Evolutionary conservation across 2,113 vertebrate species (phyloP).

Genomic region (Etheostoma cragini): DNA sequence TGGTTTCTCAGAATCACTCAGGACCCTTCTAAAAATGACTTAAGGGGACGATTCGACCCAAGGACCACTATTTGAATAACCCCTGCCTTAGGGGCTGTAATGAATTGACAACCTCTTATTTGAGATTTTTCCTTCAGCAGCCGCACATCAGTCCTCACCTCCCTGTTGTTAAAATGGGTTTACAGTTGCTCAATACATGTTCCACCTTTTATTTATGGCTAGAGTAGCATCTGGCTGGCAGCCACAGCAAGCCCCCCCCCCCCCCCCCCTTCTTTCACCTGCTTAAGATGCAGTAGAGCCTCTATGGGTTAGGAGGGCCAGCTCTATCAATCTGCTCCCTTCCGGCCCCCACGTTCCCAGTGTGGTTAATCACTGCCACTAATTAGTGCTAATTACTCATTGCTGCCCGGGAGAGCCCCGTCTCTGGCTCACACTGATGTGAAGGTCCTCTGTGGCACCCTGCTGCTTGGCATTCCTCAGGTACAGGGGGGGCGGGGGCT

Average conservation of each 20-base stretch:
- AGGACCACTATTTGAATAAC: constrained; percentile 50
- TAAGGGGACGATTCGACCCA: constrained; percentile 36
- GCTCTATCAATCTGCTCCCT: constrained; percentile 85
- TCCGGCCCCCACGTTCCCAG: constrained; percentile 80
- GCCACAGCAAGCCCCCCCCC: constrained; percentile 33
- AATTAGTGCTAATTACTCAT: constrained; percentile 88
- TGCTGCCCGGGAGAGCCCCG: constrained; percentile 73
- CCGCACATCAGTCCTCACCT: constrained; percentile 31
- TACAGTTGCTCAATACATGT: constrained; percentile 34
- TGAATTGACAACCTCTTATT: constrained; percentile 54
- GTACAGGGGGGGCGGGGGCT: constrained; percentile 22
- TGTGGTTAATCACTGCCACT: constrained; percentile 88
- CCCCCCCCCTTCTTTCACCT: constrained; percentile 46
- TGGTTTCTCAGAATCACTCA: constrained; percentile 33
- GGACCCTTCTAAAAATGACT: constrained; percentile 40
- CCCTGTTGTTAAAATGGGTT: constrained; percentile 44
- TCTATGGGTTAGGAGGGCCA: constrained; percentile 77
- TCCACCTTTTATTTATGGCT: constrained; percentile 64
- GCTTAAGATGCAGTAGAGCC: constrained; percentile 84
- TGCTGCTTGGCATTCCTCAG: constrained; percentile 65
- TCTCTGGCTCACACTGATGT: constrained; percentile 49
- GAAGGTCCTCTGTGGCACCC: constrained; percentile 66
- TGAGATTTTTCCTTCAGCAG: constrained; percentile 26
- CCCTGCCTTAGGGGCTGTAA: constrained; percentile 44
- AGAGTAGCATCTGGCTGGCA: constrained; percentile 65